phyloP scores from a whole-genome alignment of 2,113 vertebrate genomes.

The Elanus axillaris region DNA sequence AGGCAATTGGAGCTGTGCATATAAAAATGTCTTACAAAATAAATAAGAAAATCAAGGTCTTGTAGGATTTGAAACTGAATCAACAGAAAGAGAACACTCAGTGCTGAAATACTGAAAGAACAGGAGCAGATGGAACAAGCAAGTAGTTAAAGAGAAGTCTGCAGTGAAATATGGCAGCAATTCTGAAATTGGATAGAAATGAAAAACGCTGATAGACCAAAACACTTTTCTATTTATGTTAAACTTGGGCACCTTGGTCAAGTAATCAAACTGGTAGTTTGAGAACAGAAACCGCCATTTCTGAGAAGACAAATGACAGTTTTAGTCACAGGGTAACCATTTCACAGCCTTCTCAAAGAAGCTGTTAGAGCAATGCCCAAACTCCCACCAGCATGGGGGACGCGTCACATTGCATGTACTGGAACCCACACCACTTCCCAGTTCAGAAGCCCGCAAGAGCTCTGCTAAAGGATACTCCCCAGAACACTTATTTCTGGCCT shows the following conservation, averaged over 20 bases:
- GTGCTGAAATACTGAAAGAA: not conserved
- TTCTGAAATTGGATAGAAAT: not conserved
- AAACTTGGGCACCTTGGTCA: not conserved
- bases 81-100: not conserved
- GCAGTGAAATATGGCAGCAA: not conserved
- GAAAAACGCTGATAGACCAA: not conserved
- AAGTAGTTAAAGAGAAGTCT: not conserved
- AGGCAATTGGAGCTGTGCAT: not conserved
- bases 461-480: not conserved
- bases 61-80: not conserved
- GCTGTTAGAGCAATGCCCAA: not conserved
- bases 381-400: not conserved
- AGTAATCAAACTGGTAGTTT: not conserved
- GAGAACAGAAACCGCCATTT: not conserved
- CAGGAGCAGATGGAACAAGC: not conserved
- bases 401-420: fast-evolving
- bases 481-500: not conserved
- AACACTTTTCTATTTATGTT: not conserved
- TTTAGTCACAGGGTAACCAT: not conserved
- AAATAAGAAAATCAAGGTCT: not conserved
- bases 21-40: not conserved
- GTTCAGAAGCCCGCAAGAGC: not conserved
- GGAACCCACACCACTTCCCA: not conserved
- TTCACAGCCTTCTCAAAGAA: not conserved
- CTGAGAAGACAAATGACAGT: not conserved